These are phyloP conservation scores for Druceiella hillmani DNA, from an alignment of 2,888 invertebrate species.

Conservation along the genomic window DNA sequence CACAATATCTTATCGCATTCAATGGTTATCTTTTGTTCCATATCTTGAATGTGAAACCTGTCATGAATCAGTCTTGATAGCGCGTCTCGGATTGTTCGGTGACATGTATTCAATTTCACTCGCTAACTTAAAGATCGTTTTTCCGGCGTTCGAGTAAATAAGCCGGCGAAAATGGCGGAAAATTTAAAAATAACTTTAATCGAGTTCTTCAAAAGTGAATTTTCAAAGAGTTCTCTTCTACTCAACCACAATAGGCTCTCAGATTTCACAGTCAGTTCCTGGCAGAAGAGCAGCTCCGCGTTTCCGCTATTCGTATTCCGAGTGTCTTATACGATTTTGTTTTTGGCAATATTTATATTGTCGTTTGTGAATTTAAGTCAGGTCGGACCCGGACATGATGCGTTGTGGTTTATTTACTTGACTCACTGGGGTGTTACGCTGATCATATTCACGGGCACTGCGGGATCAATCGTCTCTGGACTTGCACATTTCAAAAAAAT, in stretches of 20 bases:
- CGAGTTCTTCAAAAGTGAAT: slow-evolving; percentile 37
- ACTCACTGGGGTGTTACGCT: slow-evolving; percentile 50
- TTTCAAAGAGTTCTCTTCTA: slow-evolving; percentile 32
- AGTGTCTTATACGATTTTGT: slow-evolving; percentile 33
- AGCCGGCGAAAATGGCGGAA: too few species aligned
- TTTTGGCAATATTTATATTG: slow-evolving; percentile 34
- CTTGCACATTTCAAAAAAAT: slow-evolving; percentile 39
- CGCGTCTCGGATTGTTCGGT: too few species aligned
- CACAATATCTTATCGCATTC: too few species aligned
- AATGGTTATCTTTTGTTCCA: too few species aligned
- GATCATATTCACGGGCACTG: slow-evolving; percentile 35
- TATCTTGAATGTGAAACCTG: too few species aligned
- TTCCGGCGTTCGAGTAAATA: too few species aligned
- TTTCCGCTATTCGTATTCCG: slow-evolving; percentile 40
- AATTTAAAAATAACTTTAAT: too few species aligned
- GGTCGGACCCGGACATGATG: slow-evolving; percentile 11
- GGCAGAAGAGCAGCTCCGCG: slow-evolving; percentile 39
- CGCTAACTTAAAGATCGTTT: too few species aligned
- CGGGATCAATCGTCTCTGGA: slow-evolving; percentile 35
- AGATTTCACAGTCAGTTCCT: slow-evolving; percentile 41
- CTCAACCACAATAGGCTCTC: slow-evolving; percentile 36
- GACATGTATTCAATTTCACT: too few species aligned
- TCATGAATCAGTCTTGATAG: too few species aligned
- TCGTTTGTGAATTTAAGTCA: too few species aligned
- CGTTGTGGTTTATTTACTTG: slow-evolving; percentile 48